Evolutionary conservation across 1,140 invertebrate species (phyloP).

Genomic region (Drosophila nigromelanica): DNA sequence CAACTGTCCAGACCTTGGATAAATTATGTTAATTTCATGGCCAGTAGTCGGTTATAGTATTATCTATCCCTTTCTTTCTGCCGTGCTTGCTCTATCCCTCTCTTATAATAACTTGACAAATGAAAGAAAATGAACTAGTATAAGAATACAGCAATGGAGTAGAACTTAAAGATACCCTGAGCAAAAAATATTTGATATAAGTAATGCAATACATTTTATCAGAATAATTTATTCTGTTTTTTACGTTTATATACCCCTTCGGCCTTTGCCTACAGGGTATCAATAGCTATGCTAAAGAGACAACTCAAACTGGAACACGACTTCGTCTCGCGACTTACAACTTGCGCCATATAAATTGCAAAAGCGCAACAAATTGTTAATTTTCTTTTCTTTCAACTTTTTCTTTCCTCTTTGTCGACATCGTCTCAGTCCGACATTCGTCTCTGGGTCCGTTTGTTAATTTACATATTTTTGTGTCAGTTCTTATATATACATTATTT

Average conservation of each 20-base stretch:
- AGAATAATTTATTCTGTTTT: too few species aligned
- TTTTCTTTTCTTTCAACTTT: slow-evolving; percentile 63
- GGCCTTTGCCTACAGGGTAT: slow-evolving; percentile 7
- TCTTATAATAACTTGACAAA: slow-evolving; percentile 70
- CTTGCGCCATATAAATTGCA: slow-evolving; percentile 71
- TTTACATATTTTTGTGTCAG: slow-evolving; percentile 69
- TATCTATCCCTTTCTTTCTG: background rate
- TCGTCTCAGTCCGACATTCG: slow-evolving; percentile 11
- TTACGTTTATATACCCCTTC: background rate
- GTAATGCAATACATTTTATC: background rate
- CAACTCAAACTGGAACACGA: slow-evolving; percentile 40
- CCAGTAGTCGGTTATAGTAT: slow-evolving; percentile 32
- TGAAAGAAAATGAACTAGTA: slow-evolving; percentile 54
- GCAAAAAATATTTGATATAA: background rate
- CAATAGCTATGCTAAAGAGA: background rate
- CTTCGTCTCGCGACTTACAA: slow-evolving; percentile 54
- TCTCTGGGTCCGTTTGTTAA: slow-evolving; percentile 46
- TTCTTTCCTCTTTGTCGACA: slow-evolving; percentile 2
- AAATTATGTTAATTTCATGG: slow-evolving; percentile 75
- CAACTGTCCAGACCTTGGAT: slow-evolving; percentile 47
- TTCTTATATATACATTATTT: slow-evolving; percentile 19
- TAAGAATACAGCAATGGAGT: background rate
- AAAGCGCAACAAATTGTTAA: slow-evolving; percentile 81
- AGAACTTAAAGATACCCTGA: slow-evolving; percentile 1
- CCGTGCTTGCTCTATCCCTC: slow-evolving; percentile 17